Evolutionary conservation across 2,113 vertebrate genomes (phyloP).

Genomic region (Diglossa brunneiventris): DNA sequence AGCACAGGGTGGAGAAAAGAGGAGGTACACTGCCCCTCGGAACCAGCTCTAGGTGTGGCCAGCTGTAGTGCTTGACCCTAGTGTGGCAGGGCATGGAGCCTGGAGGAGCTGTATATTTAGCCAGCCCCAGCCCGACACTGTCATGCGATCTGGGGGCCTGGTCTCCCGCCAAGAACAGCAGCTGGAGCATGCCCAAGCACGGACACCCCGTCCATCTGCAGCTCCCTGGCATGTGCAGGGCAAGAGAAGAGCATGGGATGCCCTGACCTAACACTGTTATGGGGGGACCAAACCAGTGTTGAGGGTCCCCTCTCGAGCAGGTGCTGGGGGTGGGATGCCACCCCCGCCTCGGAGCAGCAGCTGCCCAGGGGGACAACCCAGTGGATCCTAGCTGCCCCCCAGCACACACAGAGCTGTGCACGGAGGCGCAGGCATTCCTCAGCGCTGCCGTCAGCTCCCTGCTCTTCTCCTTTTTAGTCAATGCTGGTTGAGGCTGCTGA

Average conservation of each 20-base stretch:
- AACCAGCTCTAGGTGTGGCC: not conserved
- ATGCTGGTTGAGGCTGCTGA: not conserved
- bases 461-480: conserved; percentile 65
- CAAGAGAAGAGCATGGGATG: not conserved
- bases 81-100: fast-evolving
- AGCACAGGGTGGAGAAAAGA: not conserved
- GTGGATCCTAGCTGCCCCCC: not conserved
- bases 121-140: not conserved
- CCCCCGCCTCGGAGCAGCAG: fast-evolving
- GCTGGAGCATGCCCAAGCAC: not conserved
- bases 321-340: not conserved
- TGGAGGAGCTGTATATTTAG: not conserved
- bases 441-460: conserved; percentile 27
- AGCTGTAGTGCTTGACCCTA: not conserved
- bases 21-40: fast-evolving
- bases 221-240: not conserved
- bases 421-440: conserved; percentile 22
- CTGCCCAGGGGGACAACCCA: not conserved
- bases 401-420: not conserved
- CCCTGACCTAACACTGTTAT: not conserved
- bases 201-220: not conserved
- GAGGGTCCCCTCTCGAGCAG: not conserved
- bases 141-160: conserved; percentile 18
- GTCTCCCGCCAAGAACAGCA: not conserved
- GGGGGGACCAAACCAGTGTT: fast-evolving